Percentiles rank a stretch among this genome's conserved stretches.
Conservation (phyloP, 1,140 invertebrate genomes). For the Meloidogyne floridensis region DNA sequence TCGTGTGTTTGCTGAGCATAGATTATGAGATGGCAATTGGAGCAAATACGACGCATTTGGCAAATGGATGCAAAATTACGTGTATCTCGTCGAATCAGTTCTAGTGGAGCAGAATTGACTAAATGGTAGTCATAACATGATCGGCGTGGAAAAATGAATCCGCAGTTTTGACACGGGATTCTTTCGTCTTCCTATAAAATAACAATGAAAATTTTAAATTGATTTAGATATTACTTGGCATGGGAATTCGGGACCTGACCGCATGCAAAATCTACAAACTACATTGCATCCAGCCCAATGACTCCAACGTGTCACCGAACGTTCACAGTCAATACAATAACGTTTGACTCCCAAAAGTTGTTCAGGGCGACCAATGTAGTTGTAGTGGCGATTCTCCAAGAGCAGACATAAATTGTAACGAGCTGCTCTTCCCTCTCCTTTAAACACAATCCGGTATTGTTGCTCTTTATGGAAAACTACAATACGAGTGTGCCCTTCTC, state of each 20-base stretch:
- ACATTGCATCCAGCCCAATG: background rate
- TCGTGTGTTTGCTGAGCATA: background rate
- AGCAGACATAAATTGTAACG: slow-evolving; percentile 14
- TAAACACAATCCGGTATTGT: background rate
- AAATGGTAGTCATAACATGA: slow-evolving; percentile 14
- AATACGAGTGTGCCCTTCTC: no score
- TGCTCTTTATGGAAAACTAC: no score
- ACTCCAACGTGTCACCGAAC: background rate
- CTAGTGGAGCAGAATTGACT: background rate
- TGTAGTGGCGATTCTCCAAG: slow-evolving; percentile 12
- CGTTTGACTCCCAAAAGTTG: background rate
- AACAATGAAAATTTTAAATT: no score
- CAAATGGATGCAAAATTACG: slow-evolving; percentile 9
- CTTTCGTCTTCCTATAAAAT: background rate
- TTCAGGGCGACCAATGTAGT: slow-evolving; percentile 17
- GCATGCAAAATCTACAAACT: background rate
- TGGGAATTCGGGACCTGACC: background rate
- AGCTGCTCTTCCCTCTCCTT: background rate
- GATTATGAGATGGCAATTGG: background rate
- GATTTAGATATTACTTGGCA: background rate
- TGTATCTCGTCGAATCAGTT: background rate
- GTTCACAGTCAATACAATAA: no score
- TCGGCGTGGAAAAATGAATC: slow-evolving; percentile 10
- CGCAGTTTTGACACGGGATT: background rate
- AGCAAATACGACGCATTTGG: slow-evolving; percentile 7